phyloP scores from a whole-genome alignment of 2,888 invertebrate genomes.

The Epinotia ramella region DNA sequence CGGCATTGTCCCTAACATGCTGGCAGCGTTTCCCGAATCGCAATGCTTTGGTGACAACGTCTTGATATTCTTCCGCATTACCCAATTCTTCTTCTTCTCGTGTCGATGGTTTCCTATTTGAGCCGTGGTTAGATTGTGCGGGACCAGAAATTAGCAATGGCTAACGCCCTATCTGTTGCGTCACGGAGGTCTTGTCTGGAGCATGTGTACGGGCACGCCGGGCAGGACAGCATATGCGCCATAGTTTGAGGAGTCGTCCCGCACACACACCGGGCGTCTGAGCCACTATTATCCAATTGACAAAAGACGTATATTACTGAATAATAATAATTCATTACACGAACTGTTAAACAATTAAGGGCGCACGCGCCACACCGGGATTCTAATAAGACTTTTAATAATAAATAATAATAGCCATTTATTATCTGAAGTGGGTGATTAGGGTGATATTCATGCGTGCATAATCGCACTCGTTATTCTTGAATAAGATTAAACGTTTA shows the following conservation, averaged over 20 bases:
- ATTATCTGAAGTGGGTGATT: slow-evolving; percentile 37
- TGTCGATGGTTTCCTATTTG: no score
- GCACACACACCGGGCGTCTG: no score
- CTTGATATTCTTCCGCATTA: not conserved
- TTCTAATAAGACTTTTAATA: slow-evolving; percentile 27
- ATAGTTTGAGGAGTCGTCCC: no score
- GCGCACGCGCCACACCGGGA: slow-evolving; percentile 10
- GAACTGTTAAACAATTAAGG: slow-evolving; percentile 17
- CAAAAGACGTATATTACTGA: not conserved
- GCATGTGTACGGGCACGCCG: no score
- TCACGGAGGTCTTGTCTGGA: no score
- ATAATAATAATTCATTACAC: slow-evolving; percentile 3
- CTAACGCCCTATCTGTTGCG: no score
- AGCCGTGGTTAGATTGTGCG: no score
- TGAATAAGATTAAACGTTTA: slow-evolving; percentile 29
- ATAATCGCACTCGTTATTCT: slow-evolving; percentile 32
- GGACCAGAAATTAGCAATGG: no score
- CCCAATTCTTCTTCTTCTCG: no score
- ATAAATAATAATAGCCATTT: slow-evolving; percentile 33
- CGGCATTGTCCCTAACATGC: no score
- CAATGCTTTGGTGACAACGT: not conserved
- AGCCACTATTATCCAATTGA: not conserved
- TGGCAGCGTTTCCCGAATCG: no score
- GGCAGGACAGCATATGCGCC: no score
- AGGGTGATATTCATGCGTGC: slow-evolving; percentile 37